Conservation (phyloP, 2,113 vertebrate genomes). For the Menura novaehollandiae region DNA sequence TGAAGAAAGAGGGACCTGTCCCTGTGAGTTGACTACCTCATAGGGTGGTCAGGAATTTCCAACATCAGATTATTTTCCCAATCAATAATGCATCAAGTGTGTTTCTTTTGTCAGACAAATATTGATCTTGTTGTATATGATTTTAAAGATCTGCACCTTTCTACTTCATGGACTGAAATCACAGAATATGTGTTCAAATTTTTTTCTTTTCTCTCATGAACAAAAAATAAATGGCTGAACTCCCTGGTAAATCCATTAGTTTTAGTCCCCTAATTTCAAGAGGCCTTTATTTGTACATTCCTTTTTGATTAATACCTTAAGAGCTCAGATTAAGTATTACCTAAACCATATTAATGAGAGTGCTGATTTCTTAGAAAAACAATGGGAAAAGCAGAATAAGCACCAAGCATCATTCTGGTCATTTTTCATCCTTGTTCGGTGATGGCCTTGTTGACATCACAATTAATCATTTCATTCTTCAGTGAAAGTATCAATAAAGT, state of each 20-base stretch:
- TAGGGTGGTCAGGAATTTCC: not conserved
- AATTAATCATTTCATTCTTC: slow-evolving; percentile 5
- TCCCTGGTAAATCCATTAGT: not conserved
- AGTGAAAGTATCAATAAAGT: not conserved
- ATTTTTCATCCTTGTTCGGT: not conserved
- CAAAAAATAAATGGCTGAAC: not conserved
- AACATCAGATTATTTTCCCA: not conserved
- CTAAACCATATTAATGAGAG: not conserved
- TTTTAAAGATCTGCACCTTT: not conserved
- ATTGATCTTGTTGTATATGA: not conserved
- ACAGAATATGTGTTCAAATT: not conserved
- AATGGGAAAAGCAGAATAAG: not conserved
- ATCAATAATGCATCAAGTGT: not conserved
- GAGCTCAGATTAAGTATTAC: not conserved
- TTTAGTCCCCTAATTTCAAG: not conserved
- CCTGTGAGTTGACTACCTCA: not conserved
- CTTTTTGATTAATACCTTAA: not conserved
- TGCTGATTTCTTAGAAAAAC: not conserved
- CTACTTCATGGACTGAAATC: not conserved
- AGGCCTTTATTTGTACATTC: not conserved
- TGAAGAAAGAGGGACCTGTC: not conserved
- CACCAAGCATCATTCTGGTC: not conserved
- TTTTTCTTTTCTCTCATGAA: not conserved
- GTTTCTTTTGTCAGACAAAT: not conserved
- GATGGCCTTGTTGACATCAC: not conserved